These are phyloP conservation scores for Eospalax fontanierii DNA, from an alignment of 2,797 vertebrate genomes.

Conservation along the genomic window DNA sequence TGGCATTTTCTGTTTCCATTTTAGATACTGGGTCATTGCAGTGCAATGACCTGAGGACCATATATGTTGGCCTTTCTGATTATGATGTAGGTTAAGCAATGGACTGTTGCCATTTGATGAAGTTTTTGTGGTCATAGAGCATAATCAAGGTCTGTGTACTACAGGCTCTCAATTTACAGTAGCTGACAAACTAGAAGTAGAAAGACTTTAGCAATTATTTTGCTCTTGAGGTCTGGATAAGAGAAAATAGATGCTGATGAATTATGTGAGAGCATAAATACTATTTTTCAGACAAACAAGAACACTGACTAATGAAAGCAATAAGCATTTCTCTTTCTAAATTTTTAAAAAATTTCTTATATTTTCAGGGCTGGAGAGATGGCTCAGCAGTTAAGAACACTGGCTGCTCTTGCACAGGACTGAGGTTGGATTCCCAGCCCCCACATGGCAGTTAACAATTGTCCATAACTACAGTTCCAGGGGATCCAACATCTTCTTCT, in stretches of 20 bases:
- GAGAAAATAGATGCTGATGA: conserved; percentile 56
- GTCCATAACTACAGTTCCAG: no score
- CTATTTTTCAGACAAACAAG: conserved; percentile 51
- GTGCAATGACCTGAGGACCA: neutral
- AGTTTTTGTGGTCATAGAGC: conserved; percentile 4
- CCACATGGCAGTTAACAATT: no score
- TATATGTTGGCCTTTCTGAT: neutral
- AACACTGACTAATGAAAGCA: conserved; percentile 57
- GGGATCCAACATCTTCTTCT: no score
- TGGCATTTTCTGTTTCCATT: neutral
- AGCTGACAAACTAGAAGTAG: neutral
- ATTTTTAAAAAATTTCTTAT: no score
- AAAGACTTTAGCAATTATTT: conserved; percentile 17
- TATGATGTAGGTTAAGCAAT: neutral
- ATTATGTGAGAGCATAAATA: conserved; percentile 25
- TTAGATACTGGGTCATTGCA: neutral
- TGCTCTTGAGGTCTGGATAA: neutral
- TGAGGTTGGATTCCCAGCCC: no score
- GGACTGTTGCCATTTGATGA: neutral
- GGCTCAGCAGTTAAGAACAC: no score
- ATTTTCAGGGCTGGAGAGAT: no score
- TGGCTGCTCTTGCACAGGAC: no score
- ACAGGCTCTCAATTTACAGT: neutral
- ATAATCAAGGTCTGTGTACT: neutral
- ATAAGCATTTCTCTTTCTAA: conserved; percentile 72